Base-by-base conservation (phyloP, 2,888 invertebrate genomes). In the Perizoma affinitatum region DNA sequence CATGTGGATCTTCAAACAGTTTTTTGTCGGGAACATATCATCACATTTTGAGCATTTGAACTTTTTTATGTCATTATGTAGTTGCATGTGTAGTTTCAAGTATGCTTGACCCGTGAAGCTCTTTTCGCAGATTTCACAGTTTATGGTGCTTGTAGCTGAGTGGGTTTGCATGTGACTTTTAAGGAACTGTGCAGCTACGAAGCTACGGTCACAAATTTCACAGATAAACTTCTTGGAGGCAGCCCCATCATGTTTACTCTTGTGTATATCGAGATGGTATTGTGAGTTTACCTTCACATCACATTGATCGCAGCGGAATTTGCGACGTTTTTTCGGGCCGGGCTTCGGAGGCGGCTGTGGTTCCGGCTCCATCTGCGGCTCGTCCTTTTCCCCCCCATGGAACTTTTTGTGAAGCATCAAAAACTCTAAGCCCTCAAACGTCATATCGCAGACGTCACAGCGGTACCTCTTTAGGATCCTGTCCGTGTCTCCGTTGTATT, bases 111-210 rank as follows among this genome's bases (percentile, higher is more conserved):
- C 92, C 0, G 92, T 92, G 65, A 92, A 92, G 48, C 80, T 88
- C 70, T 91, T 91, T 63, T 70, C 80, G 62, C 92, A 92, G 7
- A 92, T 90, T 67, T 92, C 92, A 65, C 92, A 92, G 65, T 89
- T 90, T 8, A 92, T 92, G 0, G 90, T 91, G 54, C 88, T 90
- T 0, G 84, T 84, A 0, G 81, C 72, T 0, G 92, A 92, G 58
- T 92, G 92, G 0, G 89, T 90, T 66, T 91, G 91, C 92, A 92
- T 92, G 71, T 92, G 92, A 53, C 89, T 89, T 70, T 92, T 92
- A 0, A 92, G 70, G 71, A 92, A 92, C 74, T 92, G 92, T 1
- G 92, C 90, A 0, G 92, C 92, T 0, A 92, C 90, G 58, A 92
- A 92, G 59, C 86, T 89, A 4, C 92, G 82, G 59, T 92, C 92